A percentile compares a stretch with the other conserved stretches of the same genome.
Evolutionary conservation across 2,113 vertebrate genomes (phyloP).

Genomic region (Albula glossodonta): DNA sequence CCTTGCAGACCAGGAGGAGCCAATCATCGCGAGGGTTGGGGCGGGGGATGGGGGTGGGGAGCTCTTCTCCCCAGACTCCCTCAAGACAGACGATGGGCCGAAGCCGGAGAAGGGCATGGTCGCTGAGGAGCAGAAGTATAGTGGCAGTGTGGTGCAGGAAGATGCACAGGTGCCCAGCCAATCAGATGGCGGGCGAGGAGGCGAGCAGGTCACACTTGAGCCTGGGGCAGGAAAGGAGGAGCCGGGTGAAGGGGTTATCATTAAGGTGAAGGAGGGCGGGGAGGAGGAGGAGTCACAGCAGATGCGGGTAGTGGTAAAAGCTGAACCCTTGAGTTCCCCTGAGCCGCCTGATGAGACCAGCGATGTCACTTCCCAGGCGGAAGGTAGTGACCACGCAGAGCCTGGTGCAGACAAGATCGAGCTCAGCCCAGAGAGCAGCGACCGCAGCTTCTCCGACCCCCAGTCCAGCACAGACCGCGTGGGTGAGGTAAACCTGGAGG

Average conservation of each 20-base stretch:
- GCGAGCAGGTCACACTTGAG: conserved; percentile 36
- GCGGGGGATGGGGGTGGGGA: conserved; percentile 56
- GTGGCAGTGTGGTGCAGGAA: conserved; percentile 75
- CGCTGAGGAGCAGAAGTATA: conserved; percentile 61
- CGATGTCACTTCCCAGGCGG: conserved; percentile 86
- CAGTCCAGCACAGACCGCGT: conserved; percentile 83
- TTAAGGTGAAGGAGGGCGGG: conserved; percentile 66
- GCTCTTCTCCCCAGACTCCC: conserved; percentile 84
- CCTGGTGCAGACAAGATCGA: conserved; percentile 91
- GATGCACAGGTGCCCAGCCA: conserved; percentile 94
- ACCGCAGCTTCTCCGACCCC: conserved; percentile 88
- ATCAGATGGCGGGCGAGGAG: conserved; percentile 79
- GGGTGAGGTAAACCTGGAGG: conserved; percentile 80
- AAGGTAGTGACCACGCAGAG: conserved; percentile 87
- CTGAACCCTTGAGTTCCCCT: conserved; percentile 89
- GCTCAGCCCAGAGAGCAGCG: conserved; percentile 91
- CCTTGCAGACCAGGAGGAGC: conserved; percentile 67
- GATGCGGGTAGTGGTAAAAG: conserved; percentile 86
- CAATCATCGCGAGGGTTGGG: conserved; percentile 48
- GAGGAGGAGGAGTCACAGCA: conserved; percentile 64
- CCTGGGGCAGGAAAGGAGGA: conserved; percentile 56
- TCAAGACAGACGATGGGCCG: conserved; percentile 84
- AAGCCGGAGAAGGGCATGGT: conserved; percentile 66
- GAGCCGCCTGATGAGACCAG: conserved; percentile 90
- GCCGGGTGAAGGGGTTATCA: conserved; percentile 60